Evolutionary conservation across 2,113 vertebrate species (phyloP).

Genomic region (Orcinus orca): DNA sequence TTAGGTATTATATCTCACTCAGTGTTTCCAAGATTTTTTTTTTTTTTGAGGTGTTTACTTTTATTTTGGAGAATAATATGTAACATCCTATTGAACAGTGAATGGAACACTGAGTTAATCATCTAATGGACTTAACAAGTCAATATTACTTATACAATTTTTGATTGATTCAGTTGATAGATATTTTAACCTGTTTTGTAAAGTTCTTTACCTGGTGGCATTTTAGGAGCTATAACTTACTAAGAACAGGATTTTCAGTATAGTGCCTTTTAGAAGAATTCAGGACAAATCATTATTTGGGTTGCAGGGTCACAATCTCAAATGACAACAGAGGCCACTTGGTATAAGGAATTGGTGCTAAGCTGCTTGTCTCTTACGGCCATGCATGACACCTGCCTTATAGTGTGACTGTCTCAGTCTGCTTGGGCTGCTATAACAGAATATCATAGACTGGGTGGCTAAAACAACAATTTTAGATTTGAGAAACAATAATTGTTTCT

Average conservation of each 20-base stretch:
- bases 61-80: neutral
- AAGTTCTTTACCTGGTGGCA: neutral
- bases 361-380: neutral
- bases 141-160: neutral
- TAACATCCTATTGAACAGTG: neutral
- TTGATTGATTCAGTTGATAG: neutral
- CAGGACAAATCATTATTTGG: neutral
- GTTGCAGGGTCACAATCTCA: neutral
- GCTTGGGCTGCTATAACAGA: neutral
- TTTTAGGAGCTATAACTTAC: neutral
- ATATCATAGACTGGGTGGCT: neutral
- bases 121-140: neutral
- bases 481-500: too few species aligned
- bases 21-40: neutral
- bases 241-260: neutral
- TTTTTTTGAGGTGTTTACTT: neutral
- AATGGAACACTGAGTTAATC: neutral
- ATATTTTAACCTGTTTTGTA: neutral
- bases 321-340: neutral
- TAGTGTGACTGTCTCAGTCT: neutral
- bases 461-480: neutral
- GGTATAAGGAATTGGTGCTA: neutral
- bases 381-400: neutral
- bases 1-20: neutral
- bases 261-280: neutral